Evolutionary conservation across 2,888 invertebrate genomes (phyloP).

Genomic region (Urechis unicinctus): DNA sequence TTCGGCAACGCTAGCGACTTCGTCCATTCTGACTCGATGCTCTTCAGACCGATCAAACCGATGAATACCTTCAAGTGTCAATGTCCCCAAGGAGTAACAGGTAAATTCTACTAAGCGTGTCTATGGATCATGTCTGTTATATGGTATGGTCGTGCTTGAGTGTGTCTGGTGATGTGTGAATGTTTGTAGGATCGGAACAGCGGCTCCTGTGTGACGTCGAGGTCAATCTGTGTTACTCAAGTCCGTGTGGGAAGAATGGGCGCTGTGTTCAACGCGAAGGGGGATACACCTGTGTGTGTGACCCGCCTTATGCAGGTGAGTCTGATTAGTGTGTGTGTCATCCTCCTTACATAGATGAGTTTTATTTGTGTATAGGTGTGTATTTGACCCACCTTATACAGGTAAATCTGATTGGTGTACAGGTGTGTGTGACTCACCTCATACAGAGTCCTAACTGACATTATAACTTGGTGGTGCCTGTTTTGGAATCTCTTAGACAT

Average conservation of each 20-base stretch:
- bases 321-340: no score
- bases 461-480: no score
- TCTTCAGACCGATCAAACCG: slow-evolving; percentile 90
- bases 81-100: slow-evolving; percentile 86
- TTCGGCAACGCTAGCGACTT: slow-evolving; percentile 87
- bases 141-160: no score
- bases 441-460: no score
- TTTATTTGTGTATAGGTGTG: no score
- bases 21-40: slow-evolving; percentile 77
- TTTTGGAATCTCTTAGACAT: no score
- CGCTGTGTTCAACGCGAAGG: slow-evolving; percentile 79
- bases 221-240: slow-evolving; percentile 92
- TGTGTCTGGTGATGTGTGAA: no score
- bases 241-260: slow-evolving; percentile 84
- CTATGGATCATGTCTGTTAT: no score
- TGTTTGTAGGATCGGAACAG: slow-evolving; percentile 75
- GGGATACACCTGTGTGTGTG: slow-evolving; percentile 84
- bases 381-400: no score
- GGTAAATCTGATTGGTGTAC: no score
- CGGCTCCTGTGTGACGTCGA: slow-evolving; percentile 92
- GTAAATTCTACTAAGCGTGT: slow-evolving; percentile 48
- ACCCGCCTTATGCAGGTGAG: slow-evolving; percentile 68
- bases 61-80: slow-evolving; percentile 88
- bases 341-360: no score
- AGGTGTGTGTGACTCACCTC: no score